Percentiles rank a stretch among this genome's conserved stretches.
Evolutionary conservation across 2,113 vertebrate genomes (phyloP).

Genomic region (Ellobius talpinus): DNA sequence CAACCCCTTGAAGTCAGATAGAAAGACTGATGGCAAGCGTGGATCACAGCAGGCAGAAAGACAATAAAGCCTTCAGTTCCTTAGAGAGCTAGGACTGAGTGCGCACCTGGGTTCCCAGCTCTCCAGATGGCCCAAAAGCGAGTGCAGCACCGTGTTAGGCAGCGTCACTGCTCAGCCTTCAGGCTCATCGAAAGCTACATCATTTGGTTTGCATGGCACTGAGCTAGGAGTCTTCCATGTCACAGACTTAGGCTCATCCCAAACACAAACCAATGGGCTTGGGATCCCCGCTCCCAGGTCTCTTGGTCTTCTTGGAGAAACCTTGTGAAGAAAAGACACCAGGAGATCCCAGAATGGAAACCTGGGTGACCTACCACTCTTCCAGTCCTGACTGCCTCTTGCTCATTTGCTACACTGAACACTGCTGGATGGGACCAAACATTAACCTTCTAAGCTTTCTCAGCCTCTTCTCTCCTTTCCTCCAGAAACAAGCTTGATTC

Average conservation of each 20-base stretch:
- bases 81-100: background rate
- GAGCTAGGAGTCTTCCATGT: background rate
- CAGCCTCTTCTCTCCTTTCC: background rate
- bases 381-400: background rate
- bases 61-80: background rate
- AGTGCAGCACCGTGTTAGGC: rapidly evolving
- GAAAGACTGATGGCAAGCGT: background rate
- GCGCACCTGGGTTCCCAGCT: background rate
- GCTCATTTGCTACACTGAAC: background rate
- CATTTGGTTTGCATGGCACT: background rate
- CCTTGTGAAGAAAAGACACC: background rate
- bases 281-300: background rate
- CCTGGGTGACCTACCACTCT: background rate
- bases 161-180: background rate
- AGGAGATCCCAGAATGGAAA: background rate
- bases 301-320: background rate
- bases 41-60: background rate
- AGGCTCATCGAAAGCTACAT: background rate
- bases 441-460: background rate
- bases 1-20: background rate
- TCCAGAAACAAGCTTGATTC: constrained; percentile 31
- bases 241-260: background rate
- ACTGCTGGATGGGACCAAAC: background rate
- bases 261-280: background rate
- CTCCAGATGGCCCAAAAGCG: background rate